Conservation (phyloP, 2,113 vertebrate genomes). For the Lagopus muta region DNA sequence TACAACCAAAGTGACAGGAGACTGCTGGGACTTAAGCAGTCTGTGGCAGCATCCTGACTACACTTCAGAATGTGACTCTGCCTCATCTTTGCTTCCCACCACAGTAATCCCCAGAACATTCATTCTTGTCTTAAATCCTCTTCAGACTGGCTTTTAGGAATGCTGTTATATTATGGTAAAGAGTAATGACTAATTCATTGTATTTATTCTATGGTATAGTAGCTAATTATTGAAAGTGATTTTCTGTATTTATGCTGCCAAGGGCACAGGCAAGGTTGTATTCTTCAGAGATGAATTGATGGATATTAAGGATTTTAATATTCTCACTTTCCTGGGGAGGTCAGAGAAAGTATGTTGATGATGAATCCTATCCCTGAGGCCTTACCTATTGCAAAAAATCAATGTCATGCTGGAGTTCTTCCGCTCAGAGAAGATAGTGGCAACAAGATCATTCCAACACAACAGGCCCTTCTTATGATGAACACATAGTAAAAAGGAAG, state of each 20-base stretch:
- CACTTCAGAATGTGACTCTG: not conserved
- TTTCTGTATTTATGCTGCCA: constrained; percentile 13
- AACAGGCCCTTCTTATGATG: not conserved
- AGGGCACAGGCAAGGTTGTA: not conserved
- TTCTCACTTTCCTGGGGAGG: not conserved
- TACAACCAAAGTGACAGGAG: not conserved
- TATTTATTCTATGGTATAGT: constrained; percentile 12
- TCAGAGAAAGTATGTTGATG: not conserved
- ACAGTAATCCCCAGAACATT: not conserved
- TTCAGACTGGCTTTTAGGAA: constrained; percentile 41
- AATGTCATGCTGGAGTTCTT: not conserved
- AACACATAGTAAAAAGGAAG: not conserved
- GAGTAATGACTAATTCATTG: constrained; percentile 24
- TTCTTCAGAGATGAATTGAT: not conserved
- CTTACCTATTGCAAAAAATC: constrained; percentile 6
- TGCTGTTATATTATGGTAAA: not conserved
- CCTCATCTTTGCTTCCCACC: not conserved
- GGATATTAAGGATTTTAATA: constrained; percentile 27
- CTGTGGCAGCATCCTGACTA: not conserved
- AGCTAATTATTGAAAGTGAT: constrained; percentile 37
- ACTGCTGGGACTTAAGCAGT: not conserved
- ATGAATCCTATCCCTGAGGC: not conserved
- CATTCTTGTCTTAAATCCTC: not conserved
- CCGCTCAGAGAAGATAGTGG: not conserved
- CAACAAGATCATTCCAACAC: not conserved